phyloP scores from a whole-genome alignment of 2,888 invertebrate genomes.

The Dione vanillae region DNA sequence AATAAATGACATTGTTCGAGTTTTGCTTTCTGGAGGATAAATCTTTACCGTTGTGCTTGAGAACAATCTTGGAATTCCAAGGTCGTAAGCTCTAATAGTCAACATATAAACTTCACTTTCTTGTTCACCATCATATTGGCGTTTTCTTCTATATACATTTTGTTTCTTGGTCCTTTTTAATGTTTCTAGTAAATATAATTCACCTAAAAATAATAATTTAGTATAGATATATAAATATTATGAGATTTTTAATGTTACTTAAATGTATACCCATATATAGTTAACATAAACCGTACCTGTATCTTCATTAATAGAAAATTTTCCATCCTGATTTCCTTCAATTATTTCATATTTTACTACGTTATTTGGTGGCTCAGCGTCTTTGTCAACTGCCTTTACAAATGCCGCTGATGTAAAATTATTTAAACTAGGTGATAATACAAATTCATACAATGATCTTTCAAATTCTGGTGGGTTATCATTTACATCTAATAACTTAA shows the following conservation, averaged over 20 bases:
- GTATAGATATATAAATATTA: neutral
- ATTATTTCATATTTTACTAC: constrained; percentile 92
- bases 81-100: constrained; percentile 91
- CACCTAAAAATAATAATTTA: constrained; percentile 71
- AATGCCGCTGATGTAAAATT: constrained; percentile 91
- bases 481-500: constrained; percentile 91
- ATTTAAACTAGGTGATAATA: constrained; percentile 88
- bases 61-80: constrained; percentile 91
- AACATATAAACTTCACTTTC: constrained; percentile 86
- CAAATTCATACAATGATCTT: constrained; percentile 90
- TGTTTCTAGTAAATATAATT: constrained; percentile 86
- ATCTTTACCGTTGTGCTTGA: constrained; percentile 90
- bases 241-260: neutral
- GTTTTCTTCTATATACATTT: constrained; percentile 74
- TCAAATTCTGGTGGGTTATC: constrained; percentile 95
- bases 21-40: constrained; percentile 90
- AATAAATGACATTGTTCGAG: constrained; percentile 91
- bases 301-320: constrained; percentile 89
- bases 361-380: constrained; percentile 93
- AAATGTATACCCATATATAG: too few species aligned
- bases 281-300: constrained; percentile 86
- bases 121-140: constrained; percentile 73
- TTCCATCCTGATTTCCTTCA: constrained; percentile 89
- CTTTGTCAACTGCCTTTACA: constrained; percentile 92
- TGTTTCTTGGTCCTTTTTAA: constrained; percentile 74